Percentiles rank a stretch among this genome's conserved stretches.
phyloP scores from a whole-genome alignment of 2,113 vertebrate genomes.

The Channa argus region DNA sequence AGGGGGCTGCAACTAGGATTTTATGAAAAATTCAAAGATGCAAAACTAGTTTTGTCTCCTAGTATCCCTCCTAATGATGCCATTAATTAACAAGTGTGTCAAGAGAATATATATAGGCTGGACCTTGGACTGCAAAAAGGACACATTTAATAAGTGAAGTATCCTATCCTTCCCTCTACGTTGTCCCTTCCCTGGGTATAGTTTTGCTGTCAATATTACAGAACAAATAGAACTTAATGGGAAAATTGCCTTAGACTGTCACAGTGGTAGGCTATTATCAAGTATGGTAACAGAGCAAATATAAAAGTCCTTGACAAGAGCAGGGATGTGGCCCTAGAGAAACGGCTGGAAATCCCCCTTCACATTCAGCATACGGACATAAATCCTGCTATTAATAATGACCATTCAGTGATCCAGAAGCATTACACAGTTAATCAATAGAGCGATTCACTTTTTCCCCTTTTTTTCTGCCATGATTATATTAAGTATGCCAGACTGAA shows the following conservation, averaged over 20 bases:
- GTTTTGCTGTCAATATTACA: conserved; percentile 48
- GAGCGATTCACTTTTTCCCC: conserved; percentile 2
- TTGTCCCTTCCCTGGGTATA: conserved; percentile 55
- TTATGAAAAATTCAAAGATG: conserved; percentile 46
- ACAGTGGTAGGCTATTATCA: conserved; percentile 44
- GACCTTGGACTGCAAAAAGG: conserved; percentile 28
- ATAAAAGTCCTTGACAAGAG: conserved; percentile 51
- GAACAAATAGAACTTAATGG: conserved; percentile 57
- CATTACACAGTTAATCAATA: conserved; percentile 49
- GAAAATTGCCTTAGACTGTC: conserved; percentile 59
- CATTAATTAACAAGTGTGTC: conserved; percentile 67
- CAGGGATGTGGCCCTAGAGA: conserved; percentile 39
- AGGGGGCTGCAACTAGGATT: conserved; percentile 21
- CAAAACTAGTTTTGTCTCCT: conserved; percentile 47
- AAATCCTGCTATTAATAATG: conserved; percentile 42
- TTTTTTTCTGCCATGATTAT: conserved; percentile 16
- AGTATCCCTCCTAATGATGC: conserved; percentile 52
- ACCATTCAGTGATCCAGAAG: conserved; percentile 38
- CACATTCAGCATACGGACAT: conserved; percentile 39
- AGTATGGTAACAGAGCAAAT: conserved; percentile 34
- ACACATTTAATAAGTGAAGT: conserved; percentile 57
- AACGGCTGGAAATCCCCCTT: conserved; percentile 41
- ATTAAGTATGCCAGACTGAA: conserved; percentile 19
- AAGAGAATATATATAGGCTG: conserved; percentile 47
- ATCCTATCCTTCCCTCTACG: conserved; percentile 56